Conservation (phyloP, 2,113 vertebrate species). For the Oxyura jamaicensis region DNA sequence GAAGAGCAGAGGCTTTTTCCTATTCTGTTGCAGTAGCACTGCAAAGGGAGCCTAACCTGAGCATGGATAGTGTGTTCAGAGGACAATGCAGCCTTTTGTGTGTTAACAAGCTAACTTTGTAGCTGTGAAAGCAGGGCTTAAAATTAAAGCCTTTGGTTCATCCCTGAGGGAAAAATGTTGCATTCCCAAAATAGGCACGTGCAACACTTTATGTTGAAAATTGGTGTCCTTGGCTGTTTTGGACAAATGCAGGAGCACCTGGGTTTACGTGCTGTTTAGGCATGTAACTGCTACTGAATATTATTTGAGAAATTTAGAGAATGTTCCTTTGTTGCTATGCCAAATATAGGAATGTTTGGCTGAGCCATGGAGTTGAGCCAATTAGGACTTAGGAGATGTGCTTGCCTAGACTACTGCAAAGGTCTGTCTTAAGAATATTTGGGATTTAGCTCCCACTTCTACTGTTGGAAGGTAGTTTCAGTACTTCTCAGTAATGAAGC, state of each 20-base stretch:
- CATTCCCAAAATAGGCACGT: not conserved
- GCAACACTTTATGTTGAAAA: not conserved
- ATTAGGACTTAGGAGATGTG: not conserved
- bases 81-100: not conserved
- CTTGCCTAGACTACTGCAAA: not conserved
- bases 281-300: not conserved
- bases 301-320: not conserved
- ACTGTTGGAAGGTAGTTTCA: not conserved
- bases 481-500: not conserved
- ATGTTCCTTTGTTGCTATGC: not conserved
- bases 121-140: not conserved
- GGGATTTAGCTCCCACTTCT: not conserved
- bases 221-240: not conserved
- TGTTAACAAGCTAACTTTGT: not conserved
- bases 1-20: not conserved
- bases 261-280: not conserved
- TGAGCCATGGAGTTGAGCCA: not conserved
- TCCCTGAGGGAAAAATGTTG: not conserved
- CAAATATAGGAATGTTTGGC: not conserved
- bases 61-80: not conserved
- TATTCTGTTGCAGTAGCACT: not conserved
- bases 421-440: not conserved
- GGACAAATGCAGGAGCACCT: not conserved
- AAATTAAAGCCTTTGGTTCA: not conserved
- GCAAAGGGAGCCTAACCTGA: not conserved